Base-by-base conservation (phyloP, 2,797 vertebrate genomes). In the Harpagifer antarcticus region DNA sequence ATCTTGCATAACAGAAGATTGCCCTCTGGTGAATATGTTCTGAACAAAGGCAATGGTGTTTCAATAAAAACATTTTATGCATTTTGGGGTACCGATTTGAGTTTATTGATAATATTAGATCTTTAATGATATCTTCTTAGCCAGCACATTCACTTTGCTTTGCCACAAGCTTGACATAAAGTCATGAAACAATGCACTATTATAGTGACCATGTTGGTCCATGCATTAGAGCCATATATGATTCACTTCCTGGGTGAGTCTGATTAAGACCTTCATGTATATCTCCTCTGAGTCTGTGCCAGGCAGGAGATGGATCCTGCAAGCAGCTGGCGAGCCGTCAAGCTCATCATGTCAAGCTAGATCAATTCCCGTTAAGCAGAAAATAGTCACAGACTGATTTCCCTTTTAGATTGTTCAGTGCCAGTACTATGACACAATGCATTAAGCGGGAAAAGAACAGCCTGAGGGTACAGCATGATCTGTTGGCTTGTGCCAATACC, bases 291-390 rank as follows among this genome's bases (percentile, higher is more conserved):
- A 56, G 69, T 61, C 60, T 57, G 16, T 74, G 63, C 71, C 81
- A 75, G 73, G 23, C 33, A 49, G 3, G 52, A 56, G 40, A 68
- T 31, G 27, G 44, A 57, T 80, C 43, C 56, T 60, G 44, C 42
- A 74, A 73, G 71, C 77, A 78, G 83, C 83, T 87, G 77, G 66
- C 40, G 13, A 78, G 47, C 49, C 72, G 71, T 79, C 78, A 73
- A 57, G 45, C 68, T 75, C 70, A 74, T 79, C 62, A 57, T 79
- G 71, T 70, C 70, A 84, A 76, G 59, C 59, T 67, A 44, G 53
- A 81, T 78, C 57, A 79, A 69, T 76, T 77, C 48, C n/a, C 60
- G 27, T 71, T 72, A 47, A 49, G 60, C 57, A 69, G 33, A 67
- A 56, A 66, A 69, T 60, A 71, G 78, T 66, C 48, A 59, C 40